Conservation (phyloP, 2,797 vertebrate species). For the Platyrinchus mystaceus region DNA sequence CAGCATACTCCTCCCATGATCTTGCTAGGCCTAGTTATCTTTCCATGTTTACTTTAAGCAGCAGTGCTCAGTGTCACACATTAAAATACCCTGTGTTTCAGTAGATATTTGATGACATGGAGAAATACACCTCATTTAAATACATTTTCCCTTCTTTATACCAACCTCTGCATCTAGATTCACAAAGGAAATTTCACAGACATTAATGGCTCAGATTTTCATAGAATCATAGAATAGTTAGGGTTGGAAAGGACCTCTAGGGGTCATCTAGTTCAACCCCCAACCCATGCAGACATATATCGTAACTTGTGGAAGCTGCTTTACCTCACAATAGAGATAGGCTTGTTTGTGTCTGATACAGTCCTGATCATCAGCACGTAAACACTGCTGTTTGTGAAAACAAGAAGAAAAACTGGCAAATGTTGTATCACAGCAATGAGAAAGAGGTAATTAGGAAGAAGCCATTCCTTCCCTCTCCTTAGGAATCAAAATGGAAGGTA, state of each 20-base stretch:
- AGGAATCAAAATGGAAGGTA: not conserved
- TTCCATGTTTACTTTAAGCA: not conserved
- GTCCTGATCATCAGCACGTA: not conserved
- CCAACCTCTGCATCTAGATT: not conserved
- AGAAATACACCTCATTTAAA: not conserved
- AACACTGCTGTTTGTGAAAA: not conserved
- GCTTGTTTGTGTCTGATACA: not conserved
- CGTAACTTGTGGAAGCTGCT: not conserved
- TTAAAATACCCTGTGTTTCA: not conserved
- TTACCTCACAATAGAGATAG: not conserved
- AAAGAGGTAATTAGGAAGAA: not conserved
- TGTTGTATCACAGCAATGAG: not conserved
- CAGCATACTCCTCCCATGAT: not conserved
- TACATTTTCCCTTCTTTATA: not conserved
- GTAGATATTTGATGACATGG: not conserved
- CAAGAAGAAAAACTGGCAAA: not conserved
- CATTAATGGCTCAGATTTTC: not conserved
- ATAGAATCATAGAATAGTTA: not conserved
- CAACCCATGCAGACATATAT: accelerated
- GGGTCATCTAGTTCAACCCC: not conserved
- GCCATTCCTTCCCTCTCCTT: not conserved
- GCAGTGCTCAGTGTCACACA: not conserved
- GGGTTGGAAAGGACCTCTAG: not conserved
- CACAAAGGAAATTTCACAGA: not conserved
- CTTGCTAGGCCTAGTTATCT: not conserved